Evolutionary conservation across 2,888 invertebrate genomes (phyloP), one percentile per base, ranked within the genome.

Genomic region (Leptogaster cylindrica): DNA sequence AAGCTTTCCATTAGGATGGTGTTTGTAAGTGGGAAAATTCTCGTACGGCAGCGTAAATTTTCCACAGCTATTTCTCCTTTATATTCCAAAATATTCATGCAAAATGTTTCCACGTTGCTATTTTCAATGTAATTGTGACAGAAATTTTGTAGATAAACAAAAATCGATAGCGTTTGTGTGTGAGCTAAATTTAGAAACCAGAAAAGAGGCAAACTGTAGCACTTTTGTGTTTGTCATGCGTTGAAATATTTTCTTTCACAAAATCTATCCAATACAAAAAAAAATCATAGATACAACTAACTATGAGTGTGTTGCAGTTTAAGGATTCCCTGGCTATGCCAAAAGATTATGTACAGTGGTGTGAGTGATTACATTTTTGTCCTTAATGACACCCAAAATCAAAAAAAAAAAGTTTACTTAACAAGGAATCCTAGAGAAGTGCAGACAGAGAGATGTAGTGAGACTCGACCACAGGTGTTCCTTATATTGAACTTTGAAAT

Each of bases 131-230:
- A 14, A 16, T 61, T 12, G 44, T 61, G 61, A 44, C 27, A 61
- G 44, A 58, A 39, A 58, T 58, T 23, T 39, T 25, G 25, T 14
- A 25, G 58, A 58, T 61, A 65, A 50, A 25, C 33, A 36, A 65
- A 65, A 65, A 65, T 65, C 65, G 65, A 65, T 65, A 65, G 39
- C 36, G 36, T 65, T 65, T 65, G 65, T 65, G 39, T 65, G 61
- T 61, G 44, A 16, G 31, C 65, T 65, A 65, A 50, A 65, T 65
- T 48, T 65, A 65, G 65, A 65, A 65, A 31, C 25, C 36, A 48
- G 33, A 65, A 65, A 65, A 65, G 61, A 44, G 61, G 41, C 61
- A 41, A 41, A 41, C 61, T 44, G 44, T 61, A 28, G 41, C 61
- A n/a, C 18, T 61, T 44, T 44, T 44, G 44, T 61, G 61, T 33